Evolutionary conservation across 2,113 vertebrate species (phyloP), one percentile per base, ranked within the genome.

Genomic region (Engystomops pustulosus): DNA sequence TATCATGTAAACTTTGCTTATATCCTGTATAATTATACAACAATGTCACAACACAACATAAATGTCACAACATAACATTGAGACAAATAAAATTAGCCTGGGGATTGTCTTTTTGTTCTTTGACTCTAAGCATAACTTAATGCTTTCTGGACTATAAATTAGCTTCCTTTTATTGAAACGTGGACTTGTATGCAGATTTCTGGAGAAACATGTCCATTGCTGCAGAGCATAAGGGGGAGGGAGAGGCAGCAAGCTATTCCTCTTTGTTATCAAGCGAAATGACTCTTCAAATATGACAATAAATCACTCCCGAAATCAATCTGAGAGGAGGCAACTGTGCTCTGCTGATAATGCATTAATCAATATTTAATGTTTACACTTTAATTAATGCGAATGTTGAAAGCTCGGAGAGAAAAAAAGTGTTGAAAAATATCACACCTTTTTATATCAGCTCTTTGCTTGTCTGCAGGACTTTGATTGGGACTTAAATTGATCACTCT

Each of bases 291-390:
- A 98, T 99, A 99, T 99, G 97, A 99, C 97, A 97, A 99, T 99
- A 98, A 99, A 99, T 99, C 98, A 99, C 96, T 87, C 89, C 79
- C 90, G 94, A 95, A 98, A 99, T 98, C 98, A 98, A 98, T 99
- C 96, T 92, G 94, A 94, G 94, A 87, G 94, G 95, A 97, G 95
- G 96, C 96, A 93, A 95, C 97, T 99, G 97, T 95, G 95, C 95
- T 94, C 90, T 88, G 92, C 97, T 99, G 98, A 99, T 99, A 99
- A 98, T 99, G 97, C 96, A 98, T 99, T 97, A 99, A 99, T 99
- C 98, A 99, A 99, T 99, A 99, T 98, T 99, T 99, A 99, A 99
- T 99, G 98, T 98, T 98, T 98, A 96, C 96, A 96, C 97, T 98
- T 99, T 99, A 99, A 99, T 99, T 99, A 99, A 99, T 99, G 97